phyloP scores from a whole-genome alignment of 2,113 vertebrate species.

The Puffinus mauretanicus region DNA sequence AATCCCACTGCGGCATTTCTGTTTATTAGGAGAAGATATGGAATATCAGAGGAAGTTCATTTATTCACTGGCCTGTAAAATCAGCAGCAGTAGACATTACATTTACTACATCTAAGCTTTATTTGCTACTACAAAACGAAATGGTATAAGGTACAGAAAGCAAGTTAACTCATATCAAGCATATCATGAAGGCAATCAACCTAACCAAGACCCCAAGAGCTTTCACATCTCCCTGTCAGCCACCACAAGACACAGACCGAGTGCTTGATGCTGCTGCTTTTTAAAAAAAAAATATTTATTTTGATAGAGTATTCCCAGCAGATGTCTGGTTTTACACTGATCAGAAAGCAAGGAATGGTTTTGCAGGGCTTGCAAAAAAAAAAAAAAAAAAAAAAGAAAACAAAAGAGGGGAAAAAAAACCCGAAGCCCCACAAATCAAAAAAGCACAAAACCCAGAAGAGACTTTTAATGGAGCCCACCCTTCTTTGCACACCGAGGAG shows the following conservation, averaged over 20 bases:
- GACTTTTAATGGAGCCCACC: background rate
- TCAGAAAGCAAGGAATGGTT: background rate
- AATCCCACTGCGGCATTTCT: slow-evolving; percentile 3
- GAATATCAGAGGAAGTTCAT: slow-evolving; percentile 41
- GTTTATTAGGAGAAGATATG: slow-evolving; percentile 38
- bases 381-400: background rate
- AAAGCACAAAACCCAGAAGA: background rate
- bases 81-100: slow-evolving; percentile 13
- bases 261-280: background rate
- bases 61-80: slow-evolving; percentile 52
- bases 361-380: background rate
- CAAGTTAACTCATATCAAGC: background rate
- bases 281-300: background rate
- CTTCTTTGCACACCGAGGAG: background rate
- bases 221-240: background rate
- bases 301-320: background rate
- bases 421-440: too few species aligned
- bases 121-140: slow-evolving; percentile 29
- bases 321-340: background rate
- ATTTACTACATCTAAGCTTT: slow-evolving; percentile 6
- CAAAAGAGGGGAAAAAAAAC: too few species aligned
- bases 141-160: slow-evolving; percentile 13
- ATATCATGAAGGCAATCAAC: slow-evolving; percentile 2
- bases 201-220: background rate
- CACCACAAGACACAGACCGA: background rate